Base-by-base conservation (phyloP, 2,113 vertebrate species). In the Tinamus guttatus region DNA sequence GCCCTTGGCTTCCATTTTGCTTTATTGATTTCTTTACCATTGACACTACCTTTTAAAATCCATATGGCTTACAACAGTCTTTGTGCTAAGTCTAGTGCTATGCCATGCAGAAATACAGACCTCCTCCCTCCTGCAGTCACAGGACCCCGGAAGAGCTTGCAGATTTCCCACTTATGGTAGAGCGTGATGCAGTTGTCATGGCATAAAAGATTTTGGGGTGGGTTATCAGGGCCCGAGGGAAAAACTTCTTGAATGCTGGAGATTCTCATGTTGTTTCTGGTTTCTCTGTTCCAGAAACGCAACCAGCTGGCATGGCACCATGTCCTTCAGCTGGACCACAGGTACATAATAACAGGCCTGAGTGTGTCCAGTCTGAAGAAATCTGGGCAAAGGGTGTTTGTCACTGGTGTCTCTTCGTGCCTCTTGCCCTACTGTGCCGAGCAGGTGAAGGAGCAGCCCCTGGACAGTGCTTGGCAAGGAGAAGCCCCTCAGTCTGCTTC, bases 281-380 rank as follows among this genome's bases (percentile, higher is more conserved):
- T 93, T 90, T 92, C 49, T 89, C 30, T 94, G 17, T n/a, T 89
- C 41, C 81, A 99, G 98, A 98, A 98, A 38, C 63, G 88, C 40
- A 94, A 90, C 87, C 97, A 96, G 80, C 75, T 98, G 92, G 96
- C 90, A 81, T 99, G 99, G 99, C 92, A 85, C 63, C 96, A 65
- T 81, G 93, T 94, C 86, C 71, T 99, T 81, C 87, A 82, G 81
- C 79, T 98, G 14, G 98, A 98, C 27, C 95, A 95, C 69, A 64
- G 40, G 4, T 98, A 99, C 95, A 98, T 97, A 80, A 54, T 99
- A 90, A 98, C 98, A 7, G 95, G 47, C 30, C 93, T 99, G 85
- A 97, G 96, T 24, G 85, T 97, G 84, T 98, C 98, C 82, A 94
- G 89, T 52, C 82, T 99, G 17, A 97, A 97, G 78, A 97, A 97